Evolutionary conservation across 2,113 vertebrate species (phyloP).

Genomic region (Clarias magur): DNA sequence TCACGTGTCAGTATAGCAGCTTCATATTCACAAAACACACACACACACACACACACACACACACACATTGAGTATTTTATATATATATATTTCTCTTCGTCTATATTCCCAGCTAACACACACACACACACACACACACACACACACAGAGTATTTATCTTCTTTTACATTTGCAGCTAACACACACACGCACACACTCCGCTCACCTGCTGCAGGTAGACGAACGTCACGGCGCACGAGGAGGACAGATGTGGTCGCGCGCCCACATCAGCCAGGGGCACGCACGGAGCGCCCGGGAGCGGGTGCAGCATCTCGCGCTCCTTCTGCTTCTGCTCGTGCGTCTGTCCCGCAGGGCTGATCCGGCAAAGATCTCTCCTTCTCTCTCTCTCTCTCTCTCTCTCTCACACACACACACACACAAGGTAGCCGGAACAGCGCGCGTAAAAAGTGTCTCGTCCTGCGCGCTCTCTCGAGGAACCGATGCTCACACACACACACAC

Average conservation of each 20-base stretch:
- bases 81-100: too few relatives aligned
- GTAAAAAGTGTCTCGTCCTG: not conserved
- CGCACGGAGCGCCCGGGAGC: constrained; percentile 90
- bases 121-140: not conserved
- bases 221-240: constrained; percentile 97
- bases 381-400: not conserved
- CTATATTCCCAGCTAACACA: not conserved
- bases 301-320: constrained; percentile 87
- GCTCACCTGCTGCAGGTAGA: constrained; percentile 99
- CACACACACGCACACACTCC: constrained; percentile 29
- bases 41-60: not conserved
- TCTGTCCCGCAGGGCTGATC: not conserved
- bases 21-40: not conserved
- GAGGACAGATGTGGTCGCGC: constrained; percentile 96
- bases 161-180: not conserved
- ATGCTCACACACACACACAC: not conserved
- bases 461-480: not conserved
- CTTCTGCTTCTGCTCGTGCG: not conserved
- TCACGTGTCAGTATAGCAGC: not conserved
- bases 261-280: constrained; percentile 91
- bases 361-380: not conserved
- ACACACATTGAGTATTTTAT: too few relatives aligned
- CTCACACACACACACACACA: not conserved
- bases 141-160: not conserved
- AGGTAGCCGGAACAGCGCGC: not conserved